Evolutionary conservation across 2,888 invertebrate species (phyloP), one percentile per base, ranked within the genome.

Genomic region (Pyrrhia umbra): DNA sequence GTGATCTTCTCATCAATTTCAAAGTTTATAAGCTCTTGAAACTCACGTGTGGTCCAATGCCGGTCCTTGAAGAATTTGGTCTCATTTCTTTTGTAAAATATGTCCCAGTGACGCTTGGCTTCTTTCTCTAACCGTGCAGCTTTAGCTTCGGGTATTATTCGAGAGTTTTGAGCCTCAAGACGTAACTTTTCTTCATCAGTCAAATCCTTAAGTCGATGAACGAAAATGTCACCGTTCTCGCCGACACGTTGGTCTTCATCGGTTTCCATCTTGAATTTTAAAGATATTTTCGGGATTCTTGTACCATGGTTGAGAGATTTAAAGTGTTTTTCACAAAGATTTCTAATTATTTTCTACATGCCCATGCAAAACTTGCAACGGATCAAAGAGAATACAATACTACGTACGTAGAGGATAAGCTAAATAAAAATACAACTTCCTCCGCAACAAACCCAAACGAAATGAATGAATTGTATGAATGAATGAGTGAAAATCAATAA

Each of bases 41-140:
- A 99, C 95, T 99, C 99, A 85, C 98, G 95, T 67, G 97, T 97
- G 1, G 99, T 99, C 99, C 99, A 99, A 87, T 98, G 98, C 15
- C 99, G 96, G 91, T 99, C 98, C 90, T 98, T 98, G 86, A 99
- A 99, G 90, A 99, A 99, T 80, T 97, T 96, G 0, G 97, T 98
- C 81, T 98, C 97, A 86, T 99, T 99, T 65, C 99, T 95, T 90
- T 99, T 99, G 89, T 99, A 99, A 91, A 99, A 99, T 55, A 98
- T 94, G 90, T 99, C 99, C 99, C 99, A 99, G 86, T 99, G 96
- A 68, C 97, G 97, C 83, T 97, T 97, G 0, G 98, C 98, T 81
- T 99, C 97, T 46, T 91, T 92, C 88, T 99, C 99, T 2, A 99
- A 88, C 87, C 97, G 96, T 1, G 93, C 92, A 2, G 98, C 98